Base-by-base conservation (phyloP, 2,113 vertebrate genomes). In the Nothocercus nigrocapillus region DNA sequence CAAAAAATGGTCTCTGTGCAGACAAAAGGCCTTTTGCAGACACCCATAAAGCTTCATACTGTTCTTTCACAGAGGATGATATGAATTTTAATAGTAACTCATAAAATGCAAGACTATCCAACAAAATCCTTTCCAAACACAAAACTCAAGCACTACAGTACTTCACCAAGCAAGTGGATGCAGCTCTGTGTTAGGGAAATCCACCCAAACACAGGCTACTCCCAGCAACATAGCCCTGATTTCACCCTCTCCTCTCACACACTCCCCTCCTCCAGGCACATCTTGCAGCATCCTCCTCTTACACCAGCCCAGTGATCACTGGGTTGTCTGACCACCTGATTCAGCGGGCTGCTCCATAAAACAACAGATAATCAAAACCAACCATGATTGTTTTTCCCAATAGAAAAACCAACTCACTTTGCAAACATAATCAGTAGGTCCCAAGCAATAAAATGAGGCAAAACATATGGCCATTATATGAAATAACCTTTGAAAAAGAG, bases 21-120 rank as follows among this genome's bases (percentile, higher is more conserved):
- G 15, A 32, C 9, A 90, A 34, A 74, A 68, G 38, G 24, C 38
- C 6, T 79, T 78, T 30, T 7, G 13, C 30, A 66, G 21, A 13
- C 2, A 12, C 0, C 3, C 36, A 51, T 1, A 30, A 11, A 34
- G 36, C 82, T 28, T 8, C 3, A 28, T 1, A 24, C 2, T 1
- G 16, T 73, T 13, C 11, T 10, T 91, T 44, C 80, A 45, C 13
- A 70, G 44, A 85, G 7, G 42, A 7, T 0, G 1, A 24, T 14
- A 63, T 77, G 45, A 59, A 73, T 63, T 91, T 59, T 11, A 91
- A 51, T 24, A 90, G 44, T 40, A n/a, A 3, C 21, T 58, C 21
- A 22, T 15, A 86, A 51, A 11, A 90, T 84, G 51, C 14, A 47
- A n/a, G 21, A 40, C 62, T 86, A 81, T 59, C 68, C 68, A 58